Conservation (phyloP, 2,888 invertebrate species). For the Platynereis dumerilii region DNA sequence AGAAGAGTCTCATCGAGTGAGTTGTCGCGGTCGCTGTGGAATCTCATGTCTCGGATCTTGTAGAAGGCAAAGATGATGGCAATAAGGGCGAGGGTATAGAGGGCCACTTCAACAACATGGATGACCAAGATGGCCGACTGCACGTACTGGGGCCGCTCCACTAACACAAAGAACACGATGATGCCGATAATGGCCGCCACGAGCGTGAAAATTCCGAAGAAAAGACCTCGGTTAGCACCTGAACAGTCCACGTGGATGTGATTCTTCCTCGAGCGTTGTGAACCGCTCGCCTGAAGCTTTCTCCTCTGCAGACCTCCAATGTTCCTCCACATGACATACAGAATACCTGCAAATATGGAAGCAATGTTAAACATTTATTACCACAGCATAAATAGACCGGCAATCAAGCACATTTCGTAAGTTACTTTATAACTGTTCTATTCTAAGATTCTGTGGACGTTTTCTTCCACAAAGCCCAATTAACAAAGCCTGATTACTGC, state of each 20-base stretch:
- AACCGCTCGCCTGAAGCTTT: background rate
- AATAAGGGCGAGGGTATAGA: constrained; percentile 84
- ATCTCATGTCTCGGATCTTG: constrained; percentile 70
- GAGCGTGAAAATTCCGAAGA: constrained; percentile 72
- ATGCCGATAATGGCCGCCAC: constrained; percentile 70
- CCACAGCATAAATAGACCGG: no score
- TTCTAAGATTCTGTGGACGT: no score
- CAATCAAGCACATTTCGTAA: no score
- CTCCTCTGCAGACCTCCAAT: constrained; percentile 65
- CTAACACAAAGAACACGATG: constrained; percentile 93
- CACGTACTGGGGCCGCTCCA: constrained; percentile 74
- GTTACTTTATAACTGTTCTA: no score
- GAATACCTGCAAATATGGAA: constrained; percentile 69
- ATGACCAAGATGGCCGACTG: constrained; percentile 88
- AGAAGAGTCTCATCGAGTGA: constrained; percentile 68
- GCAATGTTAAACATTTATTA: no score
- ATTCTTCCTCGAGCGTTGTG: constrained; percentile 3
- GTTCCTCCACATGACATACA: constrained; percentile 93
- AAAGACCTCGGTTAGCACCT: constrained; percentile 85
- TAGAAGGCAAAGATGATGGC: constrained; percentile 88
- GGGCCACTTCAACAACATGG: constrained; percentile 84
- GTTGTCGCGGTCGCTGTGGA: constrained; percentile 35
- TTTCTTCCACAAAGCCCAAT: no score
- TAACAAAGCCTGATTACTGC: no score
- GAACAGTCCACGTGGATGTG: constrained; percentile 77